Evolutionary conservation across 2,888 invertebrate species (phyloP).

Genomic region (Catonia carolina): DNA sequence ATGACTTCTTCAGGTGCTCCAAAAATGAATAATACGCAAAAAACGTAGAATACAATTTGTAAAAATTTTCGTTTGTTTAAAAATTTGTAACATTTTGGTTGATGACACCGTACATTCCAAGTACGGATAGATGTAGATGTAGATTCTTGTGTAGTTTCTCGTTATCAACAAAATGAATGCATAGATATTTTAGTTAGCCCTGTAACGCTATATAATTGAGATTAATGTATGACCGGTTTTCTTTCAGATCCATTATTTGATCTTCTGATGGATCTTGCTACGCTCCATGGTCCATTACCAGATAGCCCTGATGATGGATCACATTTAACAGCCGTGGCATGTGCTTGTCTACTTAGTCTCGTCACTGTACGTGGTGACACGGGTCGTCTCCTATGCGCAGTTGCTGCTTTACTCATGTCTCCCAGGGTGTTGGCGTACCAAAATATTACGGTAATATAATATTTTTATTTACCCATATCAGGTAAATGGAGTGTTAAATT

Average conservation of each 20-base stretch:
- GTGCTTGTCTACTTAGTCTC: conserved; percentile 84
- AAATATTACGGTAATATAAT: conserved; percentile 64
- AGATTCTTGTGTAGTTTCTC: too few relatives aligned
- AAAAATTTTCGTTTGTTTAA: not conserved
- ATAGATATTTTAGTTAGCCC: too few relatives aligned
- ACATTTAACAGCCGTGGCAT: conserved; percentile 77
- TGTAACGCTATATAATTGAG: too few relatives aligned
- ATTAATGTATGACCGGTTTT: not conserved
- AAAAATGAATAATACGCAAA: too few relatives aligned
- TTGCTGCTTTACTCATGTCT: conserved; percentile 82
- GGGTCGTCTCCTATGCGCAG: conserved; percentile 78
- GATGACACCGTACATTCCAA: not conserved
- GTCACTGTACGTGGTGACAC: conserved; percentile 91
- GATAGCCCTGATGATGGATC: conserved; percentile 52
- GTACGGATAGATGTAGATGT: too few relatives aligned
- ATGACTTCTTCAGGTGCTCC: too few relatives aligned
- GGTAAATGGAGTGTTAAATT: not conserved
- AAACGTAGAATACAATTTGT: too few relatives aligned
- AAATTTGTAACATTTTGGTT: conserved; percentile 1
- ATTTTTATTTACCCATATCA: not conserved
- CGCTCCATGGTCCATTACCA: conserved; percentile 51
- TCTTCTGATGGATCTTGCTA: conserved; percentile 74
- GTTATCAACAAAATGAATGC: too few relatives aligned
- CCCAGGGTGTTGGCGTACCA: conserved; percentile 68
- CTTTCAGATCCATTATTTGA: conserved; percentile 73